Evolutionary conservation across 1,140 invertebrate species (phyloP), one percentile per base, ranked within the genome.

Genomic region (Venustaconcha ellipsiformis): DNA sequence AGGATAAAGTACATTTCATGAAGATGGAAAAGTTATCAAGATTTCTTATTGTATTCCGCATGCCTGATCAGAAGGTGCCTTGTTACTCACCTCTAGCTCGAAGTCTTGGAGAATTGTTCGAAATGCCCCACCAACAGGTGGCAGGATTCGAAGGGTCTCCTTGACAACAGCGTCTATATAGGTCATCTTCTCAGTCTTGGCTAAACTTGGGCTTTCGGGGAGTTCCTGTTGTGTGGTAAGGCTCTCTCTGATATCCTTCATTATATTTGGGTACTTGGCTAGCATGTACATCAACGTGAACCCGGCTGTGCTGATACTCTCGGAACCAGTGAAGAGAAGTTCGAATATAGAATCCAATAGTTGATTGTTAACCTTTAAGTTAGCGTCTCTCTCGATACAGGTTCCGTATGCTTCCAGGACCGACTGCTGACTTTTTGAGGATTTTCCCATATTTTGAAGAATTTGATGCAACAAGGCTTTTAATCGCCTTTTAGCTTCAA

Each of bases 111-210:
- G 13, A 14, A 69, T 76, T 15, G 57, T 66, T 68, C 81, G 64
- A 64, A 77, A 83, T 6, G 69, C 81, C 26, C 79, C 81, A 15
- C 78, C 81, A 20, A 83, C 65, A 17, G 81, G 81, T 11, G 81
- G 79, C 20, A 64, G n/a, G n/a, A 76, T 20, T 58, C 81, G 37
- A 17, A 81, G 70, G 12, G 79, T 74, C 67, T 83, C 81, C 73
- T 83, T 83, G 68, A 80, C 72, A 37, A 83, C 75, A 15, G 70
- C 68, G 67, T 73, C 69, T 17, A 81, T 55, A 69, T 79, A 83
- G 56, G 58, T 67, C 73, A 83, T 75, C 57, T 68, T 30, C 8
- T 14, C 48, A 23, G 58, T 75, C 73, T 64, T 62, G 17, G 8
- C 20, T 20, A 64, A 48, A 63, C 11, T 69, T 57, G 18, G 67